Evolutionary conservation across 2,888 invertebrate genomes (phyloP), one percentile per base, ranked within the genome.

Genomic region (Atethmia centrago): DNA sequence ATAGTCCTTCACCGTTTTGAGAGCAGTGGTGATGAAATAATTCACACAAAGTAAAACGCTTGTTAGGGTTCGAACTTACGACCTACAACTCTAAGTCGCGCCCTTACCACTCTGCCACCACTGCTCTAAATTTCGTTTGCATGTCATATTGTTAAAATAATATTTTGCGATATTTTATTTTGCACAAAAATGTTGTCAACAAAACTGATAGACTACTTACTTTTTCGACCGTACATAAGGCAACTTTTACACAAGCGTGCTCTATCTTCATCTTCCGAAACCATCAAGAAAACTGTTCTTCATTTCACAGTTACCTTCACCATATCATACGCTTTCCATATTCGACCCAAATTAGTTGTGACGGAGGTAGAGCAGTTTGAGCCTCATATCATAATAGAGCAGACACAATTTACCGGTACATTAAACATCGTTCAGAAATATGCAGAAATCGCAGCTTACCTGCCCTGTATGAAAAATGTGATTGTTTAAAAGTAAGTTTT

Each of bases 371-470:
- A 80, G 28, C 74, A 59, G 61, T 55, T 71, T 73, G 16, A 65
- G n/a, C 61, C 8, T 61, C 74, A 42, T 65, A 73, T 62, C 58
- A 16, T 63, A 42, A n/a, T 45, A 16, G 10, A 59, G 36, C 49
- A 79, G 59, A 77, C 53, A 62, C 80, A 77, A 77, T 80, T 77
- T 77, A 51, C 49, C 62, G 66, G 62, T 74, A 73, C 61, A 80
- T 80, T 73, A 51, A 36, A 14, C 45, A 19, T 19, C 49, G 25
- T 78, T 73, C 56, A 47, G 62, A 31, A 66, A 56, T 79, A 49
- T 80, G 51, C 51, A 12, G 49, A 49, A 9, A 36, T 49, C 49
- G 21, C 3, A 49, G 21, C 0, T 49, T 21, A 9, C 47, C 21
- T 21, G 9, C 9, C 8, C 9, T 36, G n/a, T 9, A 31, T 49